A percentile compares a stretch with the other conserved stretches of the same genome.
Evolutionary conservation across 2,113 vertebrate species (phyloP).

Genomic region (Grantiella picta): DNA sequence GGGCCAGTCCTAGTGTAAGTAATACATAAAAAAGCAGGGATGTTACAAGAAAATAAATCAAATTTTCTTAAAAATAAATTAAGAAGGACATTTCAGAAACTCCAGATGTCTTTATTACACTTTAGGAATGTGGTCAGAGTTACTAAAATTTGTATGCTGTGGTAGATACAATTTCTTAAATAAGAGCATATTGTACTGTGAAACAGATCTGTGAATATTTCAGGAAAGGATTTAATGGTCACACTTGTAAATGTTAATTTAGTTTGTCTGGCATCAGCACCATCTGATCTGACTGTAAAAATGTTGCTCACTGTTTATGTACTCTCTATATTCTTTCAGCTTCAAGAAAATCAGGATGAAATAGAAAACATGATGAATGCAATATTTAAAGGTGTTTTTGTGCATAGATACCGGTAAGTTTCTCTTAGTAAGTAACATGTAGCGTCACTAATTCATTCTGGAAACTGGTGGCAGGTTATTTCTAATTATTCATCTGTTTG

Average conservation of each 20-base stretch:
- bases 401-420: slow-evolving; percentile 95
- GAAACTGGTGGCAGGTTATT: background rate
- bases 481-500: background rate
- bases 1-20: background rate
- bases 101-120: background rate
- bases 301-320: background rate
- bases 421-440: background rate
- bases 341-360: slow-evolving; percentile 99
- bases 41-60: background rate
- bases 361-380: slow-evolving; percentile 99
- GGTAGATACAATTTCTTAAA: background rate
- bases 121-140: background rate
- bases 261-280: background rate
- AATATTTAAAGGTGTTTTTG: slow-evolving; percentile 99
- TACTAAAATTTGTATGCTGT: background rate
- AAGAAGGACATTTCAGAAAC: background rate
- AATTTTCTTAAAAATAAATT: background rate
- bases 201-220: background rate
- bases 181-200: background rate
- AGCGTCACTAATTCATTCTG: background rate
- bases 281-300: background rate
- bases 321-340: slow-evolving; percentile 76
- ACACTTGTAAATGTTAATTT: background rate
- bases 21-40: background rate
- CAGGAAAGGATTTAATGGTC: background rate